Percentiles rank a stretch among this genome's conserved stretches.
Conservation (phyloP, 1,140 invertebrate species). For the Zelostemma sp. region DNA sequence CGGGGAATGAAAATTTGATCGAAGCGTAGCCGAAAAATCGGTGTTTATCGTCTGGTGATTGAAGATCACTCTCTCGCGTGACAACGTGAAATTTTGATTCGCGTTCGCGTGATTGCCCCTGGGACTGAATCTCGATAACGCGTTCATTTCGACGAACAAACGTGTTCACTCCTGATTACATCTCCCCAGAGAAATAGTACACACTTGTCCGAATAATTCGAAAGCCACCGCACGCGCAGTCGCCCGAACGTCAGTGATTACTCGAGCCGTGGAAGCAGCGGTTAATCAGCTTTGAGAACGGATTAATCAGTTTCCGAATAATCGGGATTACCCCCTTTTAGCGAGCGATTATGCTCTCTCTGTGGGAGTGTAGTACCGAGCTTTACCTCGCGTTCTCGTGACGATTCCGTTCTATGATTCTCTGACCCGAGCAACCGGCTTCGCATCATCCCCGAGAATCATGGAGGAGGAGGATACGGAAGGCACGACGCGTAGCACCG, state of each 20-base stretch:
- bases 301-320: no score
- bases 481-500: slow-evolving; percentile 40
- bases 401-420: slow-evolving; percentile 22
- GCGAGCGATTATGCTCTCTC: no score
- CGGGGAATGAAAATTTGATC: not conserved
- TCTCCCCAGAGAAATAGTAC: no score
- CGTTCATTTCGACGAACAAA: not conserved
- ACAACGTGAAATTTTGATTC: not conserved
- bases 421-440: slow-evolving; percentile 22
- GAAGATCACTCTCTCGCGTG: not conserved
- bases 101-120: not conserved
- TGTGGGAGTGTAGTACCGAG: no score
- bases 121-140: not conserved
- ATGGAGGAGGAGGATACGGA: slow-evolving; percentile 66
- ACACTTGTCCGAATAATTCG: no score
- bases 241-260: not conserved
- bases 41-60: no score
- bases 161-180: no score
- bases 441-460: not conserved
- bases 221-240: not conserved
- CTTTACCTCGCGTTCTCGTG: no score
- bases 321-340: no score
- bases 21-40: not conserved
- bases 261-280: not conserved
- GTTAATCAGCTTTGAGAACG: not conserved